Conservation (phyloP, 1,140 invertebrate genomes). For the Drosophila tsacasi region DNA sequence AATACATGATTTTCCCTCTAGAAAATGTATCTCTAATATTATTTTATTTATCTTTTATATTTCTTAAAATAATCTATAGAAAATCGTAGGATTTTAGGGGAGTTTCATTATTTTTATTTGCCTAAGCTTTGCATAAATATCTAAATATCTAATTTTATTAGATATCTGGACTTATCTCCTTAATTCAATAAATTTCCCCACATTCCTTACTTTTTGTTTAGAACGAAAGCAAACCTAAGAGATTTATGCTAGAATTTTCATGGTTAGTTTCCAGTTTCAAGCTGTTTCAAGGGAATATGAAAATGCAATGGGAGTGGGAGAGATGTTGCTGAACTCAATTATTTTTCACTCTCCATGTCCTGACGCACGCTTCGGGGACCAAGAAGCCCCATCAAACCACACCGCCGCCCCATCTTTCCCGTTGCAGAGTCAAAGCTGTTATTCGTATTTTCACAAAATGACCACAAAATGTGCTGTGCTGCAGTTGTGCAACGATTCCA, state of each 20-base stretch:
- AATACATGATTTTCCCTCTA: too few species aligned
- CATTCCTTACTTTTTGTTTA: not conserved
- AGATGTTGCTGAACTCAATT: constrained; percentile 25
- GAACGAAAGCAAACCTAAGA: not conserved
- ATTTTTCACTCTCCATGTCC: constrained; percentile 27
- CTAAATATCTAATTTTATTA: too few species aligned
- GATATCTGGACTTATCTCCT: too few species aligned
- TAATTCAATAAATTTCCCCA: not conserved
- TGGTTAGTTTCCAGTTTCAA: not conserved
- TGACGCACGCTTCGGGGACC: constrained; percentile 17
- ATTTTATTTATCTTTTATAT: not conserved
- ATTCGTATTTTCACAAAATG: constrained; percentile 56
- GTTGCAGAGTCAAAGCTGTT: constrained; percentile 13
- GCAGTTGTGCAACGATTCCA: constrained; percentile 14
- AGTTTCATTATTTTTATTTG: not conserved
- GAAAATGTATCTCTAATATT: too few species aligned
- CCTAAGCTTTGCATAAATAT: too few species aligned
- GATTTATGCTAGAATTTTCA: not conserved
- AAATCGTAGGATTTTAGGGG: not conserved
- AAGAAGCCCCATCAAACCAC: too few species aligned
- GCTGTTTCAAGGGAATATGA: constrained; percentile 9
- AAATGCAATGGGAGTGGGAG: not conserved
- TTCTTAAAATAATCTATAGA: not conserved
- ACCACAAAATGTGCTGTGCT: constrained; percentile 59
- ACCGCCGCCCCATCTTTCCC: not conserved